Base-by-base conservation (phyloP, 2,113 vertebrate species). In the Meriones unguiculatus region DNA sequence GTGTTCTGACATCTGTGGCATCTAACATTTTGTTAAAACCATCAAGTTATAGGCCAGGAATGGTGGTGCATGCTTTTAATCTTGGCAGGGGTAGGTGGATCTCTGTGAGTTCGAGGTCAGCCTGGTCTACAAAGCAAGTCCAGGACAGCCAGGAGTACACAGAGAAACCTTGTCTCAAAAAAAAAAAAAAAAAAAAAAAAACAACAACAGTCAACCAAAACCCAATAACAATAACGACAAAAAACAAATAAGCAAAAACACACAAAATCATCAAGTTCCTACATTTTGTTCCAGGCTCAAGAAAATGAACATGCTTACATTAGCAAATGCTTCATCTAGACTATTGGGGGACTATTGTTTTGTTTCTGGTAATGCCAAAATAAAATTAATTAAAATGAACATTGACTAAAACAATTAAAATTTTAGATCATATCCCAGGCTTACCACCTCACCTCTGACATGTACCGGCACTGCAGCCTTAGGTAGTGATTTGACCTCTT, bases 281-380 rank as follows among this genome's bases (percentile, higher is more conserved):
- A 22, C 77, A 62, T 95, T 92, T 15, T 20, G 24, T 10, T 46
- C 25, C 20, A 69, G 85, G n/a, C 35, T 57, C 32, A 91, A 35
- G 88, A 30, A 15, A 14, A 95, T 41, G 13, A 89, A 94, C 90
- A 75, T 80, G 50, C 78, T 64, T 82, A 50, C 54, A 41, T 94
- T 24, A 75, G 77, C 87, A 95, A 93, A 80, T 81, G 65, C 28
- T 95, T 95, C 90, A 62, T 65, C 57, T 41, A 86, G 86, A 86
- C 17, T 65, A 65, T 41, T 62, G 54, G 1, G 12, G 52, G 15
- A 7, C 32, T 92, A 38, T 25, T 7, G 25, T 35, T 81, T 85
- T 54, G 59, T 88, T 65, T 87, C 35, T 78, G 72, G 15, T 85
- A 41, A 95, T 28, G 7, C 28, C 59, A 90, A 88, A 70, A 91